A percentile compares a stretch with the other conserved stretches of the same genome.
These are phyloP conservation scores for Stenotaenia linearis DNA, from an alignment of 2,888 invertebrate species.

Conservation along the genomic window DNA sequence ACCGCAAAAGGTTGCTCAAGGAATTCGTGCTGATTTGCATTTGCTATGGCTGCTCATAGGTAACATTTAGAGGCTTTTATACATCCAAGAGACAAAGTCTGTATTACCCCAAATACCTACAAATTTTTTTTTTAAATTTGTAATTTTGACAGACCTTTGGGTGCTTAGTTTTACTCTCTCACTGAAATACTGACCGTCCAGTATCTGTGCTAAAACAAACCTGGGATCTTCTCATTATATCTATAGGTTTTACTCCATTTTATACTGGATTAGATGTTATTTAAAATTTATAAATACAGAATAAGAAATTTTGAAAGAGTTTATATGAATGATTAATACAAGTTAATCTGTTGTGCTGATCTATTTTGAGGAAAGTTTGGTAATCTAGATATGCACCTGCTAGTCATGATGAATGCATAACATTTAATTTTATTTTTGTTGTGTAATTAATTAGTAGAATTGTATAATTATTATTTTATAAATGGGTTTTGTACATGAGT, in stretches of 20 bases:
- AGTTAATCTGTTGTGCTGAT: neutral
- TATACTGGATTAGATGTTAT: neutral
- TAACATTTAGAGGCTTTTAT: too few species aligned
- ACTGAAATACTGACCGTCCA: neutral
- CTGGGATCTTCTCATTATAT: neutral
- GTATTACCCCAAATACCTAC: too few species aligned
- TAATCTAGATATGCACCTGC: neutral
- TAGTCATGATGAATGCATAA: neutral
- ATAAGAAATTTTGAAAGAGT: too few species aligned
- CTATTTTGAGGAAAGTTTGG: neutral
- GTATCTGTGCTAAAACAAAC: neutral
- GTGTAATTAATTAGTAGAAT: too few species aligned
- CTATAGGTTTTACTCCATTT: neutral
- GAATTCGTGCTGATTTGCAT: too few species aligned
- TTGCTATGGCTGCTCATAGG: too few species aligned
- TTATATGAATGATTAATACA: too few species aligned
- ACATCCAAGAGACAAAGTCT: too few species aligned
- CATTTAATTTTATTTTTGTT: too few species aligned
- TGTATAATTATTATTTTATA: neutral
- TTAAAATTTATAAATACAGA: neutral
- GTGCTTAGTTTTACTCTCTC: neutral
- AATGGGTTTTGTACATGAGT: neutral
- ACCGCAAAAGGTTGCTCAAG: too few species aligned
- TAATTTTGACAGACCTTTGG: too few species aligned
- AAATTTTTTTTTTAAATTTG: too few species aligned